phyloP scores from a whole-genome alignment of 2,797 vertebrate species.

The Propithecus deckenii region DNA sequence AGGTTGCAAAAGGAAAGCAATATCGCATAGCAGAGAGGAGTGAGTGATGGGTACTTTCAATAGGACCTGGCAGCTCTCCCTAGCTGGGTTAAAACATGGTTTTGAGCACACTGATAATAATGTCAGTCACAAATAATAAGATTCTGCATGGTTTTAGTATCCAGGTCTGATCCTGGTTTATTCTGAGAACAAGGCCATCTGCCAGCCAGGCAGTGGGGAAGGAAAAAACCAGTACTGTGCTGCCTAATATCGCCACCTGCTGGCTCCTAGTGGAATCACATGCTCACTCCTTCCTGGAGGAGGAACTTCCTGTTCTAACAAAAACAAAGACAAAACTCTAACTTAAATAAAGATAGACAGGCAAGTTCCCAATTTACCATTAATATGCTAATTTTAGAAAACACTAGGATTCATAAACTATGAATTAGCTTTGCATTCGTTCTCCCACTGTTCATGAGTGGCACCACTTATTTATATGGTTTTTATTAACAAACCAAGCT shows the following conservation, averaged over 20 bases:
- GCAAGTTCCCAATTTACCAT: not conserved
- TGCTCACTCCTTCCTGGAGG: not conserved
- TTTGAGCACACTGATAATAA: conserved; percentile 59
- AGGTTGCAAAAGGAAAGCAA: not conserved
- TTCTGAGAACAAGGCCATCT: conserved; percentile 21
- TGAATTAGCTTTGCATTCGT: not conserved
- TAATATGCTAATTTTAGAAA: not conserved
- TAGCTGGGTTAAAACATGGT: not conserved
- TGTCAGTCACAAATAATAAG: conserved; percentile 63
- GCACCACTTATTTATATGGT: not conserved
- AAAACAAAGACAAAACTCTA: conserved; percentile 22
- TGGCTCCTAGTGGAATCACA: conserved; percentile 53
- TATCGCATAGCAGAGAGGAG: not conserved
- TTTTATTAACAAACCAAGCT: not conserved
- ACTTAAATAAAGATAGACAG: not conserved
- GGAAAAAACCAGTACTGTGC: not conserved
- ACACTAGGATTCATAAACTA: not conserved
- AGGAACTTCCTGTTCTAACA: not conserved
- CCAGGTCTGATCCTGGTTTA: conserved; percentile 31
- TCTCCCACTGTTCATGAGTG: not conserved
- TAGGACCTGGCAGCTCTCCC: not conserved
- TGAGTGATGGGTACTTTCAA: not conserved
- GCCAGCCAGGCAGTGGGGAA: not conserved
- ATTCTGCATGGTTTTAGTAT: not conserved
- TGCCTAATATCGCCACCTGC: conserved; percentile 72